A percentile compares a stretch with the other conserved stretches of the same genome.
phyloP scores from a whole-genome alignment of 2,888 invertebrate species.

The Lagria hirta region DNA sequence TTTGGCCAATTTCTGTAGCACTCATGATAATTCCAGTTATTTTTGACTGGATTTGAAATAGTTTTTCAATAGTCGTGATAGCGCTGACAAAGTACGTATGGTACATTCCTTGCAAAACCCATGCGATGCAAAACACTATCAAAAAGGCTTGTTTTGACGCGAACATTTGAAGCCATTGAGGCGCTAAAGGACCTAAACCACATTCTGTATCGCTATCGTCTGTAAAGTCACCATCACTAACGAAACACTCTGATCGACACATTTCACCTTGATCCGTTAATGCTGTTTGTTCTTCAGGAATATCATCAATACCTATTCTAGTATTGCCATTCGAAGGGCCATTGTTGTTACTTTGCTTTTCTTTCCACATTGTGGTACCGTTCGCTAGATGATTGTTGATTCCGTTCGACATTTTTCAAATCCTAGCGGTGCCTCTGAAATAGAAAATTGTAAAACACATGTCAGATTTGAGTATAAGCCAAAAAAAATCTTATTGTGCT shows the following conservation, averaged over 20 bases:
- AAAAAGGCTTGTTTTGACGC: slow-evolving; percentile 88
- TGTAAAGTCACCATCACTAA: slow-evolving; percentile 41
- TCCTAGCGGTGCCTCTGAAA: slow-evolving; percentile 27
- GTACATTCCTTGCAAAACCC: slow-evolving; percentile 89
- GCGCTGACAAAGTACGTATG: slow-evolving; percentile 93
- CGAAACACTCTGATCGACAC: slow-evolving; percentile 41
- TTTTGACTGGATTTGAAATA: slow-evolving; percentile 89
- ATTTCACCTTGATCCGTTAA: slow-evolving; percentile 43
- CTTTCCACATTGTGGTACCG: slow-evolving; percentile 27
- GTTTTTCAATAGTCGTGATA: slow-evolving; percentile 89
- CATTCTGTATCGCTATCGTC: slow-evolving; percentile 65
- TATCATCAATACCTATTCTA: slow-evolving; percentile 34
- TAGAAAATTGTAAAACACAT: slow-evolving; percentile 3
- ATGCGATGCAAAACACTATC: slow-evolving; percentile 83
- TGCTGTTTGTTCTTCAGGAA: slow-evolving; percentile 49
- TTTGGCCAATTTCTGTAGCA: slow-evolving; percentile 91
- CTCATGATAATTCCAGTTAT: slow-evolving; percentile 88
- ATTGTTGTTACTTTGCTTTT: slow-evolving; percentile 48
- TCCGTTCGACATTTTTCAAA: slow-evolving; percentile 31
- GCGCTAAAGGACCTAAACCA: slow-evolving; percentile 78
- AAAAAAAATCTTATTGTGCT: too few species aligned
- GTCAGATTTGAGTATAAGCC: too few species aligned
- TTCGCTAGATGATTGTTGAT: slow-evolving; percentile 31
- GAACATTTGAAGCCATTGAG: slow-evolving; percentile 73
- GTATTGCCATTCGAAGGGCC: slow-evolving; percentile 45